Conservation (phyloP, 2,888 invertebrate species). For the Campaea margaritaria region DNA sequence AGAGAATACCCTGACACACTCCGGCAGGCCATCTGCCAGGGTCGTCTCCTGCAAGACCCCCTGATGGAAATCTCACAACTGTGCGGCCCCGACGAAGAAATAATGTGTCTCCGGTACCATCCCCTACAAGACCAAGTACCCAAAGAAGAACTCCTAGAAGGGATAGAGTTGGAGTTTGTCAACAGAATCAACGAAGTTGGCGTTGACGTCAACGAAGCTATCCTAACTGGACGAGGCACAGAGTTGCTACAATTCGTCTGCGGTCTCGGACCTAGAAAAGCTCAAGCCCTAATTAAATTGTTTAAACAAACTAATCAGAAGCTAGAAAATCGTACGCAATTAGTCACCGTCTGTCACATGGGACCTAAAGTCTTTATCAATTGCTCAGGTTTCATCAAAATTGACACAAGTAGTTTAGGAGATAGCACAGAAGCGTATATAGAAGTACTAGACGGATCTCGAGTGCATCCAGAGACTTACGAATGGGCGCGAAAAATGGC, state of each 20-base stretch:
- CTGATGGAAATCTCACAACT: slow-evolving; percentile 98
- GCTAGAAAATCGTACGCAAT: slow-evolving; percentile 96
- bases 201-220: slow-evolving; percentile 97
- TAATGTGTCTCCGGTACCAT: slow-evolving; percentile 97
- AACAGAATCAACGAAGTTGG: slow-evolving; percentile 99
- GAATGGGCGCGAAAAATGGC: slow-evolving; percentile 99
- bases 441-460: slow-evolving; percentile 97
- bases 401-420: slow-evolving; percentile 97
- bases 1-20: slow-evolving; percentile 96
- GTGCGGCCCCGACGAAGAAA: slow-evolving; percentile 98
- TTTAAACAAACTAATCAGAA: slow-evolving; percentile 96
- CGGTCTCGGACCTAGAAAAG: slow-evolving; percentile 98
- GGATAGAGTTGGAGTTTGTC: slow-evolving; percentile 95
- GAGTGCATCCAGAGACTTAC: slow-evolving; percentile 99
- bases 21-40: slow-evolving; percentile 96
- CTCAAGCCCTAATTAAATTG: slow-evolving; percentile 92
- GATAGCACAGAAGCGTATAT: slow-evolving; percentile 98
- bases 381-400: slow-evolving; percentile 99
- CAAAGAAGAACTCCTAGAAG: slow-evolving; percentile 94
- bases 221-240: slow-evolving; percentile 94
- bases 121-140: slow-evolving; percentile 91
- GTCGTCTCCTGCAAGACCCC: slow-evolving; percentile 97
- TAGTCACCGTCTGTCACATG: slow-evolving; percentile 98
- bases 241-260: slow-evolving; percentile 98
- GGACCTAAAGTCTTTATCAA: slow-evolving; percentile 99